Percentiles rank a stretch among this genome's conserved stretches.
These are phyloP conservation scores for Corella eumyota DNA, from an alignment of 23 tunicate species.

Conservation along the genomic window DNA sequence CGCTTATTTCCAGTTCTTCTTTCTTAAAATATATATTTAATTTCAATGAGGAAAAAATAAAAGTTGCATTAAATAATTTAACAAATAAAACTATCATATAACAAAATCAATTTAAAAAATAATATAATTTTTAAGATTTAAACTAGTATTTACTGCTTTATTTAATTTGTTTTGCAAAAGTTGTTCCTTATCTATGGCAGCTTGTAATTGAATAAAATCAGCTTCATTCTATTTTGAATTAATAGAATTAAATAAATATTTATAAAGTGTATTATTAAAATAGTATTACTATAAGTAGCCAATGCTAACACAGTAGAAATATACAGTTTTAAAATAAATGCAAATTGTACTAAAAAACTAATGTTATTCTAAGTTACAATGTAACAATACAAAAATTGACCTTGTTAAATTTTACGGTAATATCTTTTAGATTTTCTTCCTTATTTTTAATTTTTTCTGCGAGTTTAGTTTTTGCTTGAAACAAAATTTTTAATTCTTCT, in stretches of 20 bases:
- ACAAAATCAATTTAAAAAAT: not conserved
- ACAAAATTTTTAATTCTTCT: conserved; percentile 5
- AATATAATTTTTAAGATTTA: not conserved
- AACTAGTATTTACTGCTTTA: conserved; percentile 17
- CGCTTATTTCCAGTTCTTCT: conserved; percentile 25
- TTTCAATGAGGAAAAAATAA: too few relatives aligned
- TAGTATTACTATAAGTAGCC: too few relatives aligned
- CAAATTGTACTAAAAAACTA: not conserved
- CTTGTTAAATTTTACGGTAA: too few relatives aligned
- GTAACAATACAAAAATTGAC: not conserved
- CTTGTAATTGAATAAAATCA: conserved; percentile 36
- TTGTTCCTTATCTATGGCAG: conserved; percentile 29
- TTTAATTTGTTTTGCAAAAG: conserved; percentile 38
- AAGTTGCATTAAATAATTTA: too few relatives aligned
- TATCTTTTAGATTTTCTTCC: conserved; percentile 13
- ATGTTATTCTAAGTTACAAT: not conserved
- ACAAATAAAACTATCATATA: not conserved
- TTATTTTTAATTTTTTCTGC: conserved; percentile 28
- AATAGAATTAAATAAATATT: not conserved
- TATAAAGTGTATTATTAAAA: too few relatives aligned
- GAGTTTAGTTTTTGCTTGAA: conserved; percentile 31
- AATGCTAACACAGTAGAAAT: too few relatives aligned
- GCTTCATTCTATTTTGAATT: conserved; percentile 10
- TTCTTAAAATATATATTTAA: too few relatives aligned
- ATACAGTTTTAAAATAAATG: too few relatives aligned